These are phyloP conservation scores for Lepidochrysops patricia DNA, from an alignment of 2,888 invertebrate genomes.

Conservation along the genomic window DNA sequence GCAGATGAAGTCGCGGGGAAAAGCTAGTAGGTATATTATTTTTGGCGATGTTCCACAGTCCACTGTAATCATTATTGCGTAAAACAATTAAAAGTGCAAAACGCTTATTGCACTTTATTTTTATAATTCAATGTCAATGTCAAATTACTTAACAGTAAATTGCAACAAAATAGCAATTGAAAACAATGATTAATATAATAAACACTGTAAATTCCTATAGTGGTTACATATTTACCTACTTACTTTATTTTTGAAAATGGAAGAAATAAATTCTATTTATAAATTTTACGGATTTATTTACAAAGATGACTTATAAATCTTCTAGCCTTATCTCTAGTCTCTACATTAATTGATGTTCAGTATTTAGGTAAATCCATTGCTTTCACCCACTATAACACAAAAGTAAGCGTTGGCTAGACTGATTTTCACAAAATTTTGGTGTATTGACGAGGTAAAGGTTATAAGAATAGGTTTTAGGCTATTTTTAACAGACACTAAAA, in stretches of 20 bases:
- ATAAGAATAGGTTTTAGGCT: too few species aligned
- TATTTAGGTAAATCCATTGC: constrained; percentile 43
- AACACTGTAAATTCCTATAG: constrained; percentile 1
- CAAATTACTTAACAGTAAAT: constrained; percentile 1
- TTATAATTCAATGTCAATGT: constrained; percentile 3
- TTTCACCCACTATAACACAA: constrained; percentile 31
- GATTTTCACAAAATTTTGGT: too few species aligned
- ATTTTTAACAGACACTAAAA: too few species aligned
- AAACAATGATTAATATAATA: too few species aligned
- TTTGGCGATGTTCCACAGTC: not conserved
- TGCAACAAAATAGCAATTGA: not conserved
- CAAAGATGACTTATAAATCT: too few species aligned
- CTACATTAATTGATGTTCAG: constrained; percentile 33
- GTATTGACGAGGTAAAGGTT: too few species aligned
- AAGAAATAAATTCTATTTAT: too few species aligned
- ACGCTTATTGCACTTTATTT: constrained; percentile 7
- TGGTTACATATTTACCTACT: not conserved
- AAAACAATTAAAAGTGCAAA: constrained; percentile 2
- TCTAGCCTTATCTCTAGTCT: constrained; percentile 24
- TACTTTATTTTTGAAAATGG: too few species aligned
- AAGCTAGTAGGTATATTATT: too few species aligned
- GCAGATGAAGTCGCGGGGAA: too few species aligned
- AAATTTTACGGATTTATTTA: too few species aligned
- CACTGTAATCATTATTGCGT: not conserved
- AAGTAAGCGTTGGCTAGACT: too few species aligned